These are phyloP conservation scores for Bicyclus anynana DNA, from an alignment of 1,140 invertebrate species.

Conservation along the genomic window DNA sequence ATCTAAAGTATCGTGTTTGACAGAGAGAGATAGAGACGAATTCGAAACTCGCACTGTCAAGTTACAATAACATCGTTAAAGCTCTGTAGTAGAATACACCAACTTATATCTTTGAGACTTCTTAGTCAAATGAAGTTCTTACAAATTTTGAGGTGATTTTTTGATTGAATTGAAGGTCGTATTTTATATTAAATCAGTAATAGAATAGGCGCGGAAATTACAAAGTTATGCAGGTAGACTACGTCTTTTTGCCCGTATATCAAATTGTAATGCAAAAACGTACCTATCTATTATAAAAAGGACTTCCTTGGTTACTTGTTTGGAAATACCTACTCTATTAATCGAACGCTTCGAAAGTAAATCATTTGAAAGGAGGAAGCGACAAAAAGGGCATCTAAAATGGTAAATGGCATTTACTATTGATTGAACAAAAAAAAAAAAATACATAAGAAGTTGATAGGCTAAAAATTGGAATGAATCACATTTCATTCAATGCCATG, in stretches of 20 bases:
- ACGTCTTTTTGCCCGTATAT: background rate
- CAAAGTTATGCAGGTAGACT: background rate
- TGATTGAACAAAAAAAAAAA: conserved; percentile 22
- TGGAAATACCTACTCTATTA: background rate
- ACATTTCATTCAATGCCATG: conserved; percentile 17
- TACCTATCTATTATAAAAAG: background rate
- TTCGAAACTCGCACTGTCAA: no score
- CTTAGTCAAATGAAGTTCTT: no score
- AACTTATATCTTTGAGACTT: no score
- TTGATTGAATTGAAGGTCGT: background rate
- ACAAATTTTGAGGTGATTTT: no score
- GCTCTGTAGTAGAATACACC: no score
- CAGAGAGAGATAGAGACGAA: no score
- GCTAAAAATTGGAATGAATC: conserved; percentile 25
- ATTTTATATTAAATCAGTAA: background rate
- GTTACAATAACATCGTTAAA: no score
- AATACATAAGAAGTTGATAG: conserved; percentile 26
- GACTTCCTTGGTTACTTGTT: background rate
- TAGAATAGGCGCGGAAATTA: background rate
- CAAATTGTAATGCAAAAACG: background rate
- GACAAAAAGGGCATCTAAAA: conserved; percentile 18
- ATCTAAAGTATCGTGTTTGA: no score
- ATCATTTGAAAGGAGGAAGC: conserved; percentile 42
- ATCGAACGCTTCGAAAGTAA: conserved; percentile 5
- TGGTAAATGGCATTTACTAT: conserved; percentile 15